Evolutionary conservation across 1,140 invertebrate genomes (phyloP).

Genomic region (Diabrotica undecimpunctata): DNA sequence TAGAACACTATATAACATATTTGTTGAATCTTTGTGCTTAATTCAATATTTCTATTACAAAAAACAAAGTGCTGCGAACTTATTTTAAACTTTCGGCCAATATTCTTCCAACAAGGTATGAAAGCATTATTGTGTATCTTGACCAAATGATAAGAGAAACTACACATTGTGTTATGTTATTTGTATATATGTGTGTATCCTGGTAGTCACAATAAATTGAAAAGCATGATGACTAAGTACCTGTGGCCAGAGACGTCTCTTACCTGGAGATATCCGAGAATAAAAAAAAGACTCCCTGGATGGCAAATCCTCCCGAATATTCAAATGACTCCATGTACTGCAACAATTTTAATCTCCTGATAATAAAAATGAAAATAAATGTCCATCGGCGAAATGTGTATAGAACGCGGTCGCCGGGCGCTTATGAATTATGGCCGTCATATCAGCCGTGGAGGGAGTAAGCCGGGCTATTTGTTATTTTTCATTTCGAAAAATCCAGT

Average conservation of each 20-base stretch:
- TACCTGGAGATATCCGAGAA: neutral
- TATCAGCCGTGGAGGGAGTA: conserved; percentile 40
- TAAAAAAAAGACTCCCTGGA: conserved; percentile 16
- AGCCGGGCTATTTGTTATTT: conserved; percentile 49
- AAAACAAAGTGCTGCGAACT: too few relatives aligned
- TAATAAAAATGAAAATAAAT: conserved; percentile 49
- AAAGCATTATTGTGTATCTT: too few relatives aligned
- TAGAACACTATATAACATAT: too few relatives aligned
- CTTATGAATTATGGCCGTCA: conserved; percentile 47
- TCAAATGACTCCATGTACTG: conserved; percentile 45
- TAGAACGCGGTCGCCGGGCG: conserved; percentile 25
- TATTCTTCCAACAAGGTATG: too few relatives aligned
- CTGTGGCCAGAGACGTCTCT: neutral
- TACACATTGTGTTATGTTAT: too few relatives aligned
- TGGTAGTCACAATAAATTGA: neutral
- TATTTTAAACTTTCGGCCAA: too few relatives aligned
- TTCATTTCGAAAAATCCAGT: conserved; percentile 49
- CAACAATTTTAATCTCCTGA: conserved; percentile 49
- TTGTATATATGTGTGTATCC: too few relatives aligned
- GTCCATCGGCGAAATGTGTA: conserved; percentile 40
- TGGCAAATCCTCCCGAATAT: conserved; percentile 43
- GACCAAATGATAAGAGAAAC: too few relatives aligned
- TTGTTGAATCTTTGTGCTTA: too few relatives aligned
- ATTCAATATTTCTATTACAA: too few relatives aligned
- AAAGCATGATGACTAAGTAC: neutral